Evolutionary conservation across 1,140 invertebrate genomes (phyloP).

Genomic region (Muscidifurax raptorellus): DNA sequence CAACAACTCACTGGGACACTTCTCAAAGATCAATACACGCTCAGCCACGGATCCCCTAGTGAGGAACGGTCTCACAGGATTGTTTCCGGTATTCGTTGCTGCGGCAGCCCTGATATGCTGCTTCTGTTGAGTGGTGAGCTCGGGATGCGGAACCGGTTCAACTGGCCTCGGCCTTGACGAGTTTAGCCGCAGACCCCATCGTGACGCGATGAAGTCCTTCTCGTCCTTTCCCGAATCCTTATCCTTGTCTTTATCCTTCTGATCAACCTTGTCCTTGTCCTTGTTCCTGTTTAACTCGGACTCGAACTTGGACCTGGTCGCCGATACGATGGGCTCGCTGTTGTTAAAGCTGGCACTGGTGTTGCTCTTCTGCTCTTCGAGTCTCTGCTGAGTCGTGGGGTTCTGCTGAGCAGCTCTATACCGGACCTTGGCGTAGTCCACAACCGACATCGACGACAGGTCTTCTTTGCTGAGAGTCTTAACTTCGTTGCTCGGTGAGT

Average conservation of each 20-base stretch:
- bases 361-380: slow-evolving; percentile 73
- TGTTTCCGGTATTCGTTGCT: slow-evolving; percentile 67
- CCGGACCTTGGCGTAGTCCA: slow-evolving; percentile 81
- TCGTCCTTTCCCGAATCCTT: slow-evolving; percentile 73
- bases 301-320: slow-evolving; percentile 66
- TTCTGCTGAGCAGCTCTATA: slow-evolving; percentile 78
- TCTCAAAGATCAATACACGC: slow-evolving; percentile 92
- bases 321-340: slow-evolving; percentile 63
- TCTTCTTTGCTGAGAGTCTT: slow-evolving; percentile 64
- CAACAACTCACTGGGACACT: slow-evolving; percentile 88
- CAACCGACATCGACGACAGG: slow-evolving; percentile 74
- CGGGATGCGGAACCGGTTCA: slow-evolving; percentile 80
- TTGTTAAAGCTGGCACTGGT: slow-evolving; percentile 59
- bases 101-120: slow-evolving; percentile 77
- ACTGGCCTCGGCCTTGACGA: slow-evolving; percentile 63
- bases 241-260: slow-evolving; percentile 56
- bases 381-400: slow-evolving; percentile 74
- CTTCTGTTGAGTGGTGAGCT: slow-evolving; percentile 80
- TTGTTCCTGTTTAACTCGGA: slow-evolving; percentile 29
- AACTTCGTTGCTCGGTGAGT: slow-evolving; percentile 54
- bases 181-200: slow-evolving; percentile 70
- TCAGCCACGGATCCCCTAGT: slow-evolving; percentile 94
- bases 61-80: slow-evolving; percentile 89
- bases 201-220: slow-evolving; percentile 71
- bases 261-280: slow-evolving; percentile 13